Evolutionary conservation across 2,888 invertebrate species (phyloP), one percentile per base, ranked within the genome.

Genomic region (Melanchra persicariae): DNA sequence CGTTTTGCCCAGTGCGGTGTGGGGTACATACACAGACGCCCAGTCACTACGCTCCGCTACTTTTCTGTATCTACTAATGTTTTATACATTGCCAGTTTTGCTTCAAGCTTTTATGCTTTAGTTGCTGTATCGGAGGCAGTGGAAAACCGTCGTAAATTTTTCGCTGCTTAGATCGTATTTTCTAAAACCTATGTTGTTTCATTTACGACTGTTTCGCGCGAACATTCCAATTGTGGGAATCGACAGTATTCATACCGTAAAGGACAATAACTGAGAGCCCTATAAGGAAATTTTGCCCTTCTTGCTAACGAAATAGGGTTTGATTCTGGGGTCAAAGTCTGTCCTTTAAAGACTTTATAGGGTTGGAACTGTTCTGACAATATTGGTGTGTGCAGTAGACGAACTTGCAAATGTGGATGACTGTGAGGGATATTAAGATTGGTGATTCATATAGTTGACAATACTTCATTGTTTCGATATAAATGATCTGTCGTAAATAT

Each of bases 1-100:
- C 96, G 95, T 96, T 96, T 96, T 96, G 95, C 94, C 93, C 95
- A 93, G 92, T 94, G 95, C 92, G 95, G 96, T 94, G 93, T 90
- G 91, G 91, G 91, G 89, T 91, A 91, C 92, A 91, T 91, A 85
- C 80, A 85, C 81, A 86, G 85, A 84, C 86, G 85, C 86, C 76
- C 81, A 85, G 85, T 85, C 86, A 85, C 85, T 85, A 82, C 74
- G 89, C 91, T 90, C 88, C 91, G 92, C 92, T 93, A 92, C 93
- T 93, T 94, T 91, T 92, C 93, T 93, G 91, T 94, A 93, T 93
- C 92, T 93, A 93, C 93, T 93, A 93, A 95, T 94, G 94, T 94
- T 93, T 94, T 94, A 94, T 95, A 95, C 94, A 94, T 95, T 89
- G 92, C 91, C 85, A 81, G 90, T 89, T 81, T 88, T 84, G 71